Conservation (phyloP, 2,797 vertebrate species). For the Brachyrhaphis roseni region DNA sequence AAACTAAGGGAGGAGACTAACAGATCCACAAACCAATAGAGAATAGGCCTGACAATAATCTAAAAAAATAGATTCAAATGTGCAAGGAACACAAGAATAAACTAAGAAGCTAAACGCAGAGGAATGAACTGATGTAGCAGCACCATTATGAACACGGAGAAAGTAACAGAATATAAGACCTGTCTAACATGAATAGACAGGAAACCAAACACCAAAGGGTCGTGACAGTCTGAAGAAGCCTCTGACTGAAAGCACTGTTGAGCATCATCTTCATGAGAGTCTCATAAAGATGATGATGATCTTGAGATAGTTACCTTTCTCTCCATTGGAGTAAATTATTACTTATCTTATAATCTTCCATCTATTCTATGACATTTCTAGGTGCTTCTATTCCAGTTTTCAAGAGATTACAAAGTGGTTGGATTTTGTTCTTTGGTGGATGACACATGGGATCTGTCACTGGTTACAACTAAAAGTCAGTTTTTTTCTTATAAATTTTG, state of each 20-base stretch:
- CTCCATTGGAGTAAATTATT: not conserved
- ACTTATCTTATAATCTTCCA: not conserved
- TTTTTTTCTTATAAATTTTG: not conserved
- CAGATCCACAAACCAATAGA: not conserved
- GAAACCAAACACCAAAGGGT: not conserved
- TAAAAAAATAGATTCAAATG: not conserved
- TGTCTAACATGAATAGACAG: not conserved
- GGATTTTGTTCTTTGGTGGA: not conserved
- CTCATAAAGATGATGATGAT: not conserved
- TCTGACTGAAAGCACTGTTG: not conserved
- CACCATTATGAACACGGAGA: not conserved
- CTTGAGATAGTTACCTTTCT: not conserved
- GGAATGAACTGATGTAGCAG: not conserved
- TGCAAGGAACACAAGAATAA: not conserved
- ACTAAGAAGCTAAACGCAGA: not conserved
- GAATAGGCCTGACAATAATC: not conserved
- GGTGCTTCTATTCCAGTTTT: not conserved
- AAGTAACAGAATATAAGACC: not conserved
- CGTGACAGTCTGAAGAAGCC: not conserved
- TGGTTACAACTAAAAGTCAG: not conserved
- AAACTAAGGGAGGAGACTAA: not conserved
- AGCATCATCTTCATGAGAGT: not conserved
- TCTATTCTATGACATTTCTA: not conserved
- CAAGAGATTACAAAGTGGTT: not conserved
- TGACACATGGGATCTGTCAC: not conserved